phyloP scores from a whole-genome alignment of 2,113 vertebrate species.

The Ctenodactylus gundi region DNA sequence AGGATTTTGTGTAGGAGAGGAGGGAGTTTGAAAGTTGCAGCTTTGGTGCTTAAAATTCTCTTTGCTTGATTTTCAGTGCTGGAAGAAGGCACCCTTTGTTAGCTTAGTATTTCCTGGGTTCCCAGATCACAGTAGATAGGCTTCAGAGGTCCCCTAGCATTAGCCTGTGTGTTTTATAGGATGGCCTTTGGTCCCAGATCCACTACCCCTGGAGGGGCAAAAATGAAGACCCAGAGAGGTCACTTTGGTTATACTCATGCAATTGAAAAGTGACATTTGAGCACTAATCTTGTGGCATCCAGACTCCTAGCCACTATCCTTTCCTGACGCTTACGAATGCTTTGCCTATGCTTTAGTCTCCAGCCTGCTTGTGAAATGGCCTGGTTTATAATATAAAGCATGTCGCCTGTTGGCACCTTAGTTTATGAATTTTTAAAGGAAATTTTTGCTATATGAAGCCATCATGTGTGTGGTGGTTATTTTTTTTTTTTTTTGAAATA shows the following conservation, averaged over 20 bases:
- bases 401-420: background rate
- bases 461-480: slow-evolving; percentile 13
- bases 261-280: background rate
- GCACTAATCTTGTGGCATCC: background rate
- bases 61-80: background rate
- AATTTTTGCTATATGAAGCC: slow-evolving; percentile 15
- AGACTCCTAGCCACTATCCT: background rate
- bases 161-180: background rate
- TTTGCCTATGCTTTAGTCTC: background rate
- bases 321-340: background rate
- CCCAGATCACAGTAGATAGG: background rate
- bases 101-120: background rate
- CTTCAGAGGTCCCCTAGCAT: background rate
- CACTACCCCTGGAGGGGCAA: background rate
- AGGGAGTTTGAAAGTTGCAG: background rate
- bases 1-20: background rate
- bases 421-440: background rate
- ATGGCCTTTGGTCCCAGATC: background rate
- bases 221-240: background rate
- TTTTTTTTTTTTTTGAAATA: background rate
- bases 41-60: background rate
- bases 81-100: background rate
- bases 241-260: background rate
- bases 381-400: background rate
- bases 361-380: background rate